Evolutionary conservation across 2,113 vertebrate species (phyloP), one percentile per base, ranked within the genome.

Genomic region (Myotis davidii): DNA sequence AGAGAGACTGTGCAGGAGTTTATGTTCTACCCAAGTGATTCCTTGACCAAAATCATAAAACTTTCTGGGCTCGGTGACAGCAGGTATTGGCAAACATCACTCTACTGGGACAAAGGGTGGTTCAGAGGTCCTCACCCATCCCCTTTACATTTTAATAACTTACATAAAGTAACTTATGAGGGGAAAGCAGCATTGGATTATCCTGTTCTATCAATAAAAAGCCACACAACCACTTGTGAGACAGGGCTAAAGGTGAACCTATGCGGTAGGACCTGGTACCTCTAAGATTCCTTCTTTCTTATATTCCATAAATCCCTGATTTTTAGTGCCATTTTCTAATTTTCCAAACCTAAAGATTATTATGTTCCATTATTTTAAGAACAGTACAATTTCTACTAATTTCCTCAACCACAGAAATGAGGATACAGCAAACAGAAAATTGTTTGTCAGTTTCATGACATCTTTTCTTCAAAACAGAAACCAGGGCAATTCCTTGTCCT

Each of bases 331-430:
- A 4, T 59, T 74, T 79, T 85, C 61, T 70, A 78, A 54, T 61
- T 91, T 89, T 94, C 23, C 54, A 91, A 70, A 88, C n/a, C 18
- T 74, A 87, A 91, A 89, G 27, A n/a, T 72, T 94, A 91, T 81
- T 81, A 29, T 64, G 17, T 70, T 61, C 67, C 29, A 67, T 72
- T 76, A n/a, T 85, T 83, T 85, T 29, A 82, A 93, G 32, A 79
- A 85, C 4, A 65, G 17, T 29, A 48, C 45, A 84, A 81, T 78
- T 90, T 94, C 82, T 59, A 39, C 54, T 73, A 84, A 34, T 79
- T 69, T 20, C 25, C 17, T 91, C 29, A 59, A 54, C 5, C 17
- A 23, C 65, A 69, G 17, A 54, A 91, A 72, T 69, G 4, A 79
- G 20, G 37, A 61, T 42, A 45, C 1, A 72, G 7, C 72, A 78